These are phyloP conservation scores for Hemichromis elongatus DNA, from an alignment of 2,113 vertebrate genomes.

Conservation along the genomic window DNA sequence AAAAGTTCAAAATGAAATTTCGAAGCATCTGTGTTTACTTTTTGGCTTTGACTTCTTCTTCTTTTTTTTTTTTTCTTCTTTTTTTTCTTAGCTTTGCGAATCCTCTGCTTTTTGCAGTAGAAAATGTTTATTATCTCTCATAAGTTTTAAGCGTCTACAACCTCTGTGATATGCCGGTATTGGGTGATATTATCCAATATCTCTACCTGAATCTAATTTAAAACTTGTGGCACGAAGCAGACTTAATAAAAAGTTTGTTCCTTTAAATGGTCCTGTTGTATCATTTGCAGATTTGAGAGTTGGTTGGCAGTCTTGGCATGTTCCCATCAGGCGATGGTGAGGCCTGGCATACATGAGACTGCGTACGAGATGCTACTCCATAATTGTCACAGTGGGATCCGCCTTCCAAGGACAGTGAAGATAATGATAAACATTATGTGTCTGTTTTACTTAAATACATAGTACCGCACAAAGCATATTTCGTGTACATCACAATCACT, in stretches of 20 bases:
- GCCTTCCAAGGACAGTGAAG: neutral
- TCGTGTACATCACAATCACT: neutral
- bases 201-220: neutral
- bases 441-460: neutral
- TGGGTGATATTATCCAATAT: neutral
- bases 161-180: neutral
- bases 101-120: neutral
- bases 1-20: neutral
- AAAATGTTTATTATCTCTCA: neutral
- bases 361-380: neutral
- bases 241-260: neutral
- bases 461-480: neutral
- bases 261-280: neutral
- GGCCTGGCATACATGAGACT: neutral
- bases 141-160: neutral
- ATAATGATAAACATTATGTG: neutral
- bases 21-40: neutral
- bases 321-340: neutral
- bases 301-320: neutral
- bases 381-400: neutral
- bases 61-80: fast-evolving
- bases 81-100: neutral
- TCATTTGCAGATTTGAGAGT: neutral
- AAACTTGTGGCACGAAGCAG: neutral
- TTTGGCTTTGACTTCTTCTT: neutral